Evolutionary conservation across 2,888 invertebrate species (phyloP).

Genomic region (Coleophora deauratella): DNA sequence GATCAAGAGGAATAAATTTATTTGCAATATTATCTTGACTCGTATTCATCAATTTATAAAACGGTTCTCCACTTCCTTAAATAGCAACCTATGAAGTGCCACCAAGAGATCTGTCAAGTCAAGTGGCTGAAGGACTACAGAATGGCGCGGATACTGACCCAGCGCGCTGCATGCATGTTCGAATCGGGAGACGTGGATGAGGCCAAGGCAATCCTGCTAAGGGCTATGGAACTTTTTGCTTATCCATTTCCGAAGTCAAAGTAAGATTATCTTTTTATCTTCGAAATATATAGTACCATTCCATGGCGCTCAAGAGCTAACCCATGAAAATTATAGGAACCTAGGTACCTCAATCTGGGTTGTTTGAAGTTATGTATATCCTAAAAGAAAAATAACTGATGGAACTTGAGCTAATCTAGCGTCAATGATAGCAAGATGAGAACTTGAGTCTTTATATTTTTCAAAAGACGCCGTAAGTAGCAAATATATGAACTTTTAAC

Average conservation of each 20-base stretch:
- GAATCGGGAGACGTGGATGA: constrained; percentile 39
- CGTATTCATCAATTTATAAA: not conserved
- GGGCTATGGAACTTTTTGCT: constrained; percentile 40
- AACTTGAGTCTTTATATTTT: too few relatives aligned
- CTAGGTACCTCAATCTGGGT: too few relatives aligned
- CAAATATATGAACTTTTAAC: too few relatives aligned
- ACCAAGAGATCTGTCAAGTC: constrained; percentile 17
- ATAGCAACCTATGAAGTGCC: not conserved
- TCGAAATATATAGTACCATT: not conserved
- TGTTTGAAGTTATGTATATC: too few relatives aligned
- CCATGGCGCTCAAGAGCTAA: too few relatives aligned
- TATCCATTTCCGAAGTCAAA: constrained; percentile 38
- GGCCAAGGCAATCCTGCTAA: constrained; percentile 34
- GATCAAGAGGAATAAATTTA: too few relatives aligned
- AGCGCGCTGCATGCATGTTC: constrained; percentile 41
- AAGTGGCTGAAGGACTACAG: constrained; percentile 43
- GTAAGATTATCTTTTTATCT: constrained; percentile 17
- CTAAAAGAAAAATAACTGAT: too few relatives aligned
- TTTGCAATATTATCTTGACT: too few relatives aligned
- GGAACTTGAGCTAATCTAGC: too few relatives aligned
- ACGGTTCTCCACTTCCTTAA: not conserved
- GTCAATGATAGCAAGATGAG: too few relatives aligned
- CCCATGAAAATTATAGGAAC: too few relatives aligned
- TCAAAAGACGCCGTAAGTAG: too few relatives aligned
- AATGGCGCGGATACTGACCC: constrained; percentile 35